Conservation (phyloP, 2,888 invertebrate species). For the Drosophila cracens region DNA sequence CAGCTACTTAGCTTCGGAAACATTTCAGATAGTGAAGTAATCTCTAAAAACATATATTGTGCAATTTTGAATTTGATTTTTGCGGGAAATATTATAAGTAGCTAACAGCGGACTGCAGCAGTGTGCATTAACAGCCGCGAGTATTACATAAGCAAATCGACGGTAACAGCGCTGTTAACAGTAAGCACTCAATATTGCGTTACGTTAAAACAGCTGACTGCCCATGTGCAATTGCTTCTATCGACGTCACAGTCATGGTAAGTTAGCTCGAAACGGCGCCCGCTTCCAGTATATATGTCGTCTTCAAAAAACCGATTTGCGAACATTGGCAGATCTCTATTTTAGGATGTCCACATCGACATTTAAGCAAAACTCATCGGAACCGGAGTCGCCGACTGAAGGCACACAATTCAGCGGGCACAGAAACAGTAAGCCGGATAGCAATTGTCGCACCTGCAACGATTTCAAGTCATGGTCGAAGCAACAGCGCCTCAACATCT, state of each 20-base stretch:
- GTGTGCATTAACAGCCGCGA: slow-evolving; percentile 45
- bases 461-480: slow-evolving; percentile 91
- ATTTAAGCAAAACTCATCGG: slow-evolving; percentile 35
- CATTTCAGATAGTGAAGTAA: slow-evolving; percentile 32
- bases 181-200: slow-evolving; percentile 32
- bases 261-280: slow-evolving; percentile 45
- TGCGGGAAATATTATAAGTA: slow-evolving; percentile 22
- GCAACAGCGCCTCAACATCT: slow-evolving; percentile 86
- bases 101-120: slow-evolving; percentile 23
- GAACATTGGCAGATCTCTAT: slow-evolving; percentile 54
- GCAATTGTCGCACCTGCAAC: slow-evolving; percentile 88
- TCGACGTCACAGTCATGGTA: slow-evolving; percentile 45
- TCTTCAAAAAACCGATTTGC: slow-evolving; percentile 58
- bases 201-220: slow-evolving; percentile 51
- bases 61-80: slow-evolving; percentile 35
- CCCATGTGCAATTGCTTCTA: slow-evolving; percentile 56
- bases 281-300: slow-evolving; percentile 56
- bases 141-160: slow-evolving; percentile 32
- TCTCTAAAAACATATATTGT: slow-evolving; percentile 49
- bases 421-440: slow-evolving; percentile 83
- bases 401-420: slow-evolving; percentile 34
- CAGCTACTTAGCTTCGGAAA: neutral
- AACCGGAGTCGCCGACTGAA: slow-evolving; percentile 30
- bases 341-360: slow-evolving; percentile 59
- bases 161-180: slow-evolving; percentile 30